Evolutionary conservation across 53 echinoderm and acorn worm genomes (phyloP).

Genomic region (Hippasteria phrygiana): DNA sequence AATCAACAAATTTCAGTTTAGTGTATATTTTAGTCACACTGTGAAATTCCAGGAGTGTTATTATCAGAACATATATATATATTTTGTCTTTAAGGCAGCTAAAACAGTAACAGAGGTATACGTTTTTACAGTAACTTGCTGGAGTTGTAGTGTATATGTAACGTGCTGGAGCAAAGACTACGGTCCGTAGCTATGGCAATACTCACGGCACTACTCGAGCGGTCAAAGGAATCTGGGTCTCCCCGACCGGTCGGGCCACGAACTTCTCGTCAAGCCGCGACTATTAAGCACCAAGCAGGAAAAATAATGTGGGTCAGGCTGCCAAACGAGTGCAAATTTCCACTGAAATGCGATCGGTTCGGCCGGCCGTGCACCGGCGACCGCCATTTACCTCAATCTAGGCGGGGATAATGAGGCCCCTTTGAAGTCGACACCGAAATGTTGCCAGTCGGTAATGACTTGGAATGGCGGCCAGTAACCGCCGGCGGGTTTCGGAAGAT

Average conservation of each 20-base stretch:
- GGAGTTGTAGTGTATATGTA: too few relatives aligned
- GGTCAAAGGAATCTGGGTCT: slow-evolving; percentile 57
- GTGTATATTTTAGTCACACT: too few relatives aligned
- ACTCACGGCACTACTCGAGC: slow-evolving; percentile 16
- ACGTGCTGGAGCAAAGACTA: background rate
- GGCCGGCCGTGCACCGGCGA: background rate
- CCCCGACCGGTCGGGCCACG: slow-evolving; percentile 1
- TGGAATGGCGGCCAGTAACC: slow-evolving; percentile 33
- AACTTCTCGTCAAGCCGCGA: background rate
- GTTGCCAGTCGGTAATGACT: slow-evolving; percentile 50
- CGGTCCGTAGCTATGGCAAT: background rate
- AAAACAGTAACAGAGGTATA: too few relatives aligned
- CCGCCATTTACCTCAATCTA: slow-evolving; percentile 40
- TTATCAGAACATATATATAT: too few relatives aligned
- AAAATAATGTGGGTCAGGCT: slow-evolving; percentile 60
- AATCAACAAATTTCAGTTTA: too few relatives aligned
- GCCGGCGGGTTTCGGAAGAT: slow-evolving; percentile 1
- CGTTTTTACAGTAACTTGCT: too few relatives aligned
- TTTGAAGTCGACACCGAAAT: slow-evolving; percentile 59
- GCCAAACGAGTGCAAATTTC: slow-evolving; percentile 44
- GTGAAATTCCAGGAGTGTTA: too few relatives aligned
- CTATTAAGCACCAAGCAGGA: background rate
- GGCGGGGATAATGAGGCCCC: slow-evolving; percentile 39
- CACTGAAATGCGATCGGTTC: slow-evolving; percentile 50
- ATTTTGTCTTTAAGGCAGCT: too few relatives aligned